Conservation (phyloP, 2,113 vertebrate genomes). For the Colius striatus region DNA sequence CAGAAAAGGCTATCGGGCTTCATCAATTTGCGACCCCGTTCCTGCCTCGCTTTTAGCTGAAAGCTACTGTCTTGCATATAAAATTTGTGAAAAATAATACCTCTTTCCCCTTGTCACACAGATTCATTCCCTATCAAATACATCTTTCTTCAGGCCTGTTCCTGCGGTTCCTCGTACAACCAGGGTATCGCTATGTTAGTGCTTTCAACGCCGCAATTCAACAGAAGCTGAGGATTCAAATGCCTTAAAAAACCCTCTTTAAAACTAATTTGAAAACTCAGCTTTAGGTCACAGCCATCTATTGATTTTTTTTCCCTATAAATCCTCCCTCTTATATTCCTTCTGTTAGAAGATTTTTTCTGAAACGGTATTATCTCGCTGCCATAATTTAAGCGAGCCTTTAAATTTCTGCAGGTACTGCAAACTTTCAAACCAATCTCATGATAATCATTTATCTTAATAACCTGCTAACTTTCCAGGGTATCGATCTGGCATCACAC, state of each 20-base stretch:
- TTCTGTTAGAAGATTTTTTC: background rate
- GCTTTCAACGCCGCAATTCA: background rate
- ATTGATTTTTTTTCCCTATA: background rate
- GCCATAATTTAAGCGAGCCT: background rate
- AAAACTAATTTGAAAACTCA: background rate
- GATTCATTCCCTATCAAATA: background rate
- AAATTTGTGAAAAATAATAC: background rate
- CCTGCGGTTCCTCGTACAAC: background rate
- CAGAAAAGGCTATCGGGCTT: background rate
- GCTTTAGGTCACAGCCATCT: background rate
- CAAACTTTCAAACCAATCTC: background rate
- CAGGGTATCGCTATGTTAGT: background rate
- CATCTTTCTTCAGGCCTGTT: background rate
- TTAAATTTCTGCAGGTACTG: background rate
- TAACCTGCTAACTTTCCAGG: background rate
- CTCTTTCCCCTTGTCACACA: background rate
- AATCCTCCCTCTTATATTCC: background rate
- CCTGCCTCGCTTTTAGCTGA: background rate
- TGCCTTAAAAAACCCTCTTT: background rate
- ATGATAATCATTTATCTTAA: slow-evolving; percentile 1
- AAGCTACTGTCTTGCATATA: background rate
- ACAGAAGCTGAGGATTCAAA: background rate
- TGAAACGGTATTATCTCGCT: background rate
- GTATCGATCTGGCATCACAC: background rate
- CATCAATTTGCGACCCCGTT: background rate